Evolutionary conservation across 2,888 invertebrate genomes (phyloP).

Genomic region (Argyra leucocephala): DNA sequence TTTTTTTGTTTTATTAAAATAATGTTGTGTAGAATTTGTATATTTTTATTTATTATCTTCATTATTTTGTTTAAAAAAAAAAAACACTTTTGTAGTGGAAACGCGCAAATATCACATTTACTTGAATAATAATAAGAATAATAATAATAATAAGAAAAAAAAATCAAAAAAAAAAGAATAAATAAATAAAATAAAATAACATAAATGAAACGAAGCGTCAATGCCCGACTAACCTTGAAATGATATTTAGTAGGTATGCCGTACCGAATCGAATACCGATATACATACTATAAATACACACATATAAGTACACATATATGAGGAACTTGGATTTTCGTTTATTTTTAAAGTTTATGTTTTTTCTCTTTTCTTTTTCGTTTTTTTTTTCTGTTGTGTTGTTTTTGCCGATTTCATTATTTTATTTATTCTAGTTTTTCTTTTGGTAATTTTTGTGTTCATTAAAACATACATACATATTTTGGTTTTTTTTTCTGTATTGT

Average conservation of each 20-base stretch:
- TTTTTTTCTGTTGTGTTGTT: background rate
- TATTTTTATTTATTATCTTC: background rate
- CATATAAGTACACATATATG: conserved; percentile 14
- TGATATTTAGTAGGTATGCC: conserved; percentile 27
- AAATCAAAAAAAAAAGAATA: conserved; percentile 9
- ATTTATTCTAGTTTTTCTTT: background rate
- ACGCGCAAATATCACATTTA: conserved; percentile 1
- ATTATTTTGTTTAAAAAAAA: too few relatives aligned
- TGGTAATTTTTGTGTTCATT: background rate
- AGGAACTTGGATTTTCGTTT: conserved; percentile 11
- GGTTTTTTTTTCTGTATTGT: background rate
- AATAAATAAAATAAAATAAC: background rate
- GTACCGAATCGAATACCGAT: background rate
- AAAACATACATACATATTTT: background rate
- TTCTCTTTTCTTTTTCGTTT: background rate
- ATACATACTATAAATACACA: conserved; percentile 12
- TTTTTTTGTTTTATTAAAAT: background rate
- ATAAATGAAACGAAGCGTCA: conserved; percentile 34
- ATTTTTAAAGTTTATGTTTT: conserved; percentile 2
- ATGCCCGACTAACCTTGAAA: conserved; percentile 45
- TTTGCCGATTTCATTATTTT: background rate
- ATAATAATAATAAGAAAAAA: conserved; percentile 20
- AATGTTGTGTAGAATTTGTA: background rate
- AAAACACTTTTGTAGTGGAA: background rate
- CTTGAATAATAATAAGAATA: conserved; percentile 17